A percentile compares a stretch with the other conserved stretches of the same genome.
Conservation (phyloP, 2,888 invertebrate genomes). For the Drosophila barbarae region DNA sequence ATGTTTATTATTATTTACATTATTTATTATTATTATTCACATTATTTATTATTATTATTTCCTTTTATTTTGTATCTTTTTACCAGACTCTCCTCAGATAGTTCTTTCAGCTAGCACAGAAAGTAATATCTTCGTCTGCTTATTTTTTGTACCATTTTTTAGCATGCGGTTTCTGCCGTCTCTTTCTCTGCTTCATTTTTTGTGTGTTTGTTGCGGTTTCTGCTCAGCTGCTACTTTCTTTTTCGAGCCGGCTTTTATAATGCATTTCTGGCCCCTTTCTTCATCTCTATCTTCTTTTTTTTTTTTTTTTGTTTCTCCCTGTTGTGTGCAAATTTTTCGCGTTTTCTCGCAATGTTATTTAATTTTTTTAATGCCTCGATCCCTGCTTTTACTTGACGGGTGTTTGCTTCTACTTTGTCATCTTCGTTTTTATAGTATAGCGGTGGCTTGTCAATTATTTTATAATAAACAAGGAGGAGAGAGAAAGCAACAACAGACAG, state of each 20-base stretch:
- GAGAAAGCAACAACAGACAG: slow-evolving; percentile 13
- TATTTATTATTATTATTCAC: too few species aligned
- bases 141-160: slow-evolving; percentile 2
- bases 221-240: slow-evolving; percentile 56
- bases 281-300: slow-evolving; percentile 6
- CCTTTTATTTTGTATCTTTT: neutral
- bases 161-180: slow-evolving; percentile 5
- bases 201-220: slow-evolving; percentile 2
- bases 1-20: too few species aligned
- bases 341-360: slow-evolving; percentile 49
- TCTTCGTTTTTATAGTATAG: slow-evolving; percentile 25
- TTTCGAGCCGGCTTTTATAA: slow-evolving; percentile 56
- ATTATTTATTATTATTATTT: too few species aligned
- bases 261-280: slow-evolving; percentile 37
- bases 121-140: slow-evolving; percentile 23
- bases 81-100: slow-evolving; percentile 1
- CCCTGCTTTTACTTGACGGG: slow-evolving; percentile 55
- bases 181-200: slow-evolving; percentile 1
- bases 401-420: slow-evolving; percentile 58
- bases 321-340: slow-evolving; percentile 39
- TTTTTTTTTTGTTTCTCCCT: neutral
- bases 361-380: slow-evolving; percentile 19
- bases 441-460: slow-evolving; percentile 67
- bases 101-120: slow-evolving; percentile 23
- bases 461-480: slow-evolving; percentile 57